These are phyloP conservation scores for Anodontia alba DNA, from an alignment of 2,888 invertebrate species.

Conservation along the genomic window DNA sequence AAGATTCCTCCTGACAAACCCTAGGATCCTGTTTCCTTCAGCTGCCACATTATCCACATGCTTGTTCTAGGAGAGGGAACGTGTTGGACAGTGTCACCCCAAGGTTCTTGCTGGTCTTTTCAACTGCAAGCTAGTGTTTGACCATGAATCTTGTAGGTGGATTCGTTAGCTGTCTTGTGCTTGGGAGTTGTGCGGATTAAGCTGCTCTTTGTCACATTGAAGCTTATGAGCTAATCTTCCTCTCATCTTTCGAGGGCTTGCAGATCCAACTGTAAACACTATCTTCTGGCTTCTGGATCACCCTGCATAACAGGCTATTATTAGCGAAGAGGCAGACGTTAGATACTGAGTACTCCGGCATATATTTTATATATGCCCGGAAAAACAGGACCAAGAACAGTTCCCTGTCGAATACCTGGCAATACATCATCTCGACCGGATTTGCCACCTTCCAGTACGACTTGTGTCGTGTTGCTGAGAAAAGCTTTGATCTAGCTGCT, in stretches of 20 bases:
- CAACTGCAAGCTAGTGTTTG: slow-evolving; percentile 11
- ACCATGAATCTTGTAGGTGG: background rate
- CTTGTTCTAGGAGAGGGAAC: background rate
- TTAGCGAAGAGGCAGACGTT: slow-evolving; percentile 27
- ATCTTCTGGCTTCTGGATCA: slow-evolving; percentile 16
- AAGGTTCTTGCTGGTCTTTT: slow-evolving; percentile 1
- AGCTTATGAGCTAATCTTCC: slow-evolving; percentile 13
- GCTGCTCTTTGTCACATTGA: slow-evolving; percentile 18
- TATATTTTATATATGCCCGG: background rate
- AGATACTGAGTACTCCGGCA: slow-evolving; percentile 1
- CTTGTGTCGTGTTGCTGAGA: background rate
- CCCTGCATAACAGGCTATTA: slow-evolving; percentile 24
- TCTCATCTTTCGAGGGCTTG: slow-evolving; percentile 7
- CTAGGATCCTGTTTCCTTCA: slow-evolving; percentile 5
- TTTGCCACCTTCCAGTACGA: too few relatives aligned
- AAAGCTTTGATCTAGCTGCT: slow-evolving; percentile 41
- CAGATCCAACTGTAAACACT: slow-evolving; percentile 22
- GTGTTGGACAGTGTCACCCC: slow-evolving; percentile 3
- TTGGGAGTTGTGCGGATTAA: slow-evolving; percentile 17
- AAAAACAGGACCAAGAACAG: slow-evolving; percentile 27
- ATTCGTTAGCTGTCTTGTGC: background rate
- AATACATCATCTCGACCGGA: background rate
- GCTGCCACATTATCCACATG: slow-evolving; percentile 7
- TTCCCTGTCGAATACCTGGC: slow-evolving; percentile 22
- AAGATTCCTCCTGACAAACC: background rate